Percentiles rank a stretch among this genome's conserved stretches.
These are phyloP conservation scores for Thymelicus lineola DNA, from an alignment of 2,888 invertebrate genomes.

Conservation along the genomic window DNA sequence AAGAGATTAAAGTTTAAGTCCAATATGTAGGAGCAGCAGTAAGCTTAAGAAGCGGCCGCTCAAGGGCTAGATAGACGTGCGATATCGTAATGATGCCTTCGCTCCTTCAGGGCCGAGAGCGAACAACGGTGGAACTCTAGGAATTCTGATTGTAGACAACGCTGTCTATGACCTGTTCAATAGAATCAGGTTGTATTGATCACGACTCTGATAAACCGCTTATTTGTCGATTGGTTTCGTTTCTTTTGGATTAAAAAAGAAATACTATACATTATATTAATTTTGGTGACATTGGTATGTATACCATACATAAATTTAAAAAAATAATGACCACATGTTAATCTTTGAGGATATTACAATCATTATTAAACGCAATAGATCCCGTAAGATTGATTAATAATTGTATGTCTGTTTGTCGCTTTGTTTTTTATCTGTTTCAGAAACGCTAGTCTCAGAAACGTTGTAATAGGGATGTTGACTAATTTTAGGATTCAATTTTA, in stretches of 20 bases:
- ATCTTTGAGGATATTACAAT: no score
- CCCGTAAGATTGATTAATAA: no score
- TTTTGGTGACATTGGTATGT: no score
- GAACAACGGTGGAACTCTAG: constrained; percentile 28
- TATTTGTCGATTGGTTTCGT: constrained; percentile 36
- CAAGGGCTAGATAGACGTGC: constrained; percentile 49
- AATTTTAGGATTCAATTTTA: no score
- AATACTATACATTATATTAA: neutral
- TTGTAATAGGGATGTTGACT: no score
- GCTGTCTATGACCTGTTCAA: constrained; percentile 24
- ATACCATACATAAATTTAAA: no score
- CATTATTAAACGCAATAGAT: no score
- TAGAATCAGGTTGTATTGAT: constrained; percentile 31
- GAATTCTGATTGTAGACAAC: constrained; percentile 37
- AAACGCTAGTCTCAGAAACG: no score
- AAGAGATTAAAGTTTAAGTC: neutral
- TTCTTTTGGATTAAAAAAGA: neutral
- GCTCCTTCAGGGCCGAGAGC: constrained; percentile 39
- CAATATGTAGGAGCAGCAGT: constrained; percentile 19
- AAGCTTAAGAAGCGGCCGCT: constrained; percentile 42
- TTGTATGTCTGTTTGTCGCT: no score
- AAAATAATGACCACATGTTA: no score
- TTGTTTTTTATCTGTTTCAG: no score
- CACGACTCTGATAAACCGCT: constrained; percentile 45
- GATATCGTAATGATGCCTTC: constrained; percentile 47